Evolutionary conservation across 2,888 invertebrate genomes (phyloP).

Genomic region (Cyclophora punctaria): DNA sequence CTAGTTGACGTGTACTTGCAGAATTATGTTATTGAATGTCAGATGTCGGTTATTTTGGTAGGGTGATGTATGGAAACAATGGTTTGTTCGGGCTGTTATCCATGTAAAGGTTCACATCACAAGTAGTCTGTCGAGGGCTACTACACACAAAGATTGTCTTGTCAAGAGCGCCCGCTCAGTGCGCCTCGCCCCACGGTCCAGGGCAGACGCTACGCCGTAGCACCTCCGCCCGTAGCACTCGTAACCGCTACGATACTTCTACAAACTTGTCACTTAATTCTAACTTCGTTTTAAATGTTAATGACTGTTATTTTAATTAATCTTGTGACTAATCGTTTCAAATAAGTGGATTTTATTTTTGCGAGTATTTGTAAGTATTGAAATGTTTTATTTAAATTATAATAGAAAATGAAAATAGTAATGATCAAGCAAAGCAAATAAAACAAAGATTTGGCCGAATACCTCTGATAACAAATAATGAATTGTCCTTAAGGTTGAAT

Average conservation of each 20-base stretch:
- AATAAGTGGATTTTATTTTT: constrained; percentile 29
- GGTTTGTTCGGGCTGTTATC: constrained; percentile 46
- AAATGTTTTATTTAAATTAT: no score
- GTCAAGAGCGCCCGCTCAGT: constrained; percentile 62
- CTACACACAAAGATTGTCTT: constrained; percentile 68
- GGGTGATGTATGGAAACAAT: no score
- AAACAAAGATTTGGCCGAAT: background rate
- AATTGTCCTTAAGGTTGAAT: constrained; percentile 4
- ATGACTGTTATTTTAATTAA: constrained; percentile 1
- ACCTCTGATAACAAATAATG: constrained; percentile 2
- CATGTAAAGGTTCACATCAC: constrained; percentile 59
- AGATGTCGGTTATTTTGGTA: no score
- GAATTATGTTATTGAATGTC: no score
- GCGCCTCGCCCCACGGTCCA: constrained; percentile 52
- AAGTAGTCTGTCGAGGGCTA: constrained; percentile 62
- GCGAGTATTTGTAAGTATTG: constrained; percentile 48
- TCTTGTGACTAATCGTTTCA: background rate
- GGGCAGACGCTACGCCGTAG: constrained; percentile 57
- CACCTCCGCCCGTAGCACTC: constrained; percentile 26
- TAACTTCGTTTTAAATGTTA: constrained; percentile 6
- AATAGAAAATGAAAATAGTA: no score
- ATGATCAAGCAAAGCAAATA: background rate
- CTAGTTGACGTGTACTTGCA: no score
- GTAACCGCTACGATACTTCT: constrained; percentile 35
- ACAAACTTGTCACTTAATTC: constrained; percentile 26